Percentiles rank a stretch among this genome's conserved stretches.
Evolutionary conservation across 2,113 vertebrate species (phyloP).

Genomic region (Prinia subflava): DNA sequence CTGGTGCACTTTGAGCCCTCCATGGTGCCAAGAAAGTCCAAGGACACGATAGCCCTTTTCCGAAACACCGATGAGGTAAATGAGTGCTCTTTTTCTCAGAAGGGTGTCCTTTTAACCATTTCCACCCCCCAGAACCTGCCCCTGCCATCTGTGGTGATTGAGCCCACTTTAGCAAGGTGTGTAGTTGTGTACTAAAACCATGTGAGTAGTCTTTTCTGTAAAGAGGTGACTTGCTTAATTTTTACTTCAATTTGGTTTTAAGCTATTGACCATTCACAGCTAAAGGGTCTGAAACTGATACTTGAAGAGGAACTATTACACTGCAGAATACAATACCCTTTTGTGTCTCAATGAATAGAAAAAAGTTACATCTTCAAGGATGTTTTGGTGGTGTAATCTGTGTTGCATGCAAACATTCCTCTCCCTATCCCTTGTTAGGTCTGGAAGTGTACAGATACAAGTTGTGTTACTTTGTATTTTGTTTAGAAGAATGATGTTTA

Average conservation of each 20-base stretch:
- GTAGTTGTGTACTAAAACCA: background rate
- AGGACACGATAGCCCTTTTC: conserved; percentile 36
- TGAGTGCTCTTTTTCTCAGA: background rate
- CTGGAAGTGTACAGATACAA: background rate
- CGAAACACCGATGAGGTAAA: conserved; percentile 62
- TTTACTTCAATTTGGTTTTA: background rate
- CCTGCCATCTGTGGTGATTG: rapidly evolving
- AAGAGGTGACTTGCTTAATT: background rate
- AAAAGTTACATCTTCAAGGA: background rate
- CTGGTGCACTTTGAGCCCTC: conserved; percentile 86
- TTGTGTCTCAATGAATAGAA: background rate
- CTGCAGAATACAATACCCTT: background rate
- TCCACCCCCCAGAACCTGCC: background rate
- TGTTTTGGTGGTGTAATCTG: background rate
- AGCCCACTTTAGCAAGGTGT: background rate
- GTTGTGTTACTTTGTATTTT: background rate
- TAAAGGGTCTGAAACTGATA: background rate
- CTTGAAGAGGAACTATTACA: background rate
- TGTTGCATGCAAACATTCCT: background rate
- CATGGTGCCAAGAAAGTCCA: conserved; percentile 74
- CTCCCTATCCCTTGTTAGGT: background rate
- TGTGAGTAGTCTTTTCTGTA: background rate
- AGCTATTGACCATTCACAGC: background rate
- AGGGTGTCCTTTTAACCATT: background rate
- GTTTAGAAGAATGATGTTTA: background rate